These are phyloP conservation scores for Hoplostethus atlanticus DNA, from an alignment of 2,797 vertebrate genomes.

Conservation along the genomic window DNA sequence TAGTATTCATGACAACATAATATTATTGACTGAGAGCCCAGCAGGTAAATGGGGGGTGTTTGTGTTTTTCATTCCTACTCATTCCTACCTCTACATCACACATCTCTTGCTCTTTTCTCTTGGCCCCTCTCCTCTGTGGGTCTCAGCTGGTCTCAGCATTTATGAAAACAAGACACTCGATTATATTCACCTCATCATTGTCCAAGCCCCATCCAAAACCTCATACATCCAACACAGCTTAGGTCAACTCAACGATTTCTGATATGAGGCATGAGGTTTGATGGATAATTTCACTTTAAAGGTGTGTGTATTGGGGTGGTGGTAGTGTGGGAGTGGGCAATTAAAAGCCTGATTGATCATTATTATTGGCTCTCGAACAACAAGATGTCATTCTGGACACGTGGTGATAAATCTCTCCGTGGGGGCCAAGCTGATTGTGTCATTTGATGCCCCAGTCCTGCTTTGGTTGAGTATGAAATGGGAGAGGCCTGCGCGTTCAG, in stretches of 20 bases:
- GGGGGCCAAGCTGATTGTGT: conserved; percentile 71
- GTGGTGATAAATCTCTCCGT: conserved; percentile 67
- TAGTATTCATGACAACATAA: not conserved
- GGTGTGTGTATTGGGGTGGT: conserved; percentile 28
- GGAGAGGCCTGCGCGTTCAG: conserved; percentile 45
- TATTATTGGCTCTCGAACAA: conserved; percentile 65
- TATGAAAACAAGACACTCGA: conserved; percentile 80
- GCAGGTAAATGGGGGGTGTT: conserved; percentile 26
- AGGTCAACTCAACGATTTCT: conserved; percentile 71
- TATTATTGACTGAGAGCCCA: conserved; percentile 26
- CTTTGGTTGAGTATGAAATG: conserved; percentile 62
- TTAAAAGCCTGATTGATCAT: conserved; percentile 73
- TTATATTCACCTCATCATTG: conserved; percentile 66
- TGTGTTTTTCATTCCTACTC: not conserved
- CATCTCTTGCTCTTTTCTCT: not conserved
- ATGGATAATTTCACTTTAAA: conserved; percentile 62
- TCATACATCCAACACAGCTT: conserved; percentile 61
- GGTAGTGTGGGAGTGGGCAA: conserved; percentile 24
- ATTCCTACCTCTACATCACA: not conserved
- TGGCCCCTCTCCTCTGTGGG: conserved; percentile 31
- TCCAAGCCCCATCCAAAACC: conserved; percentile 61
- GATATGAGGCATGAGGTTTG: conserved; percentile 57
- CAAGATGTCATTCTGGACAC: conserved; percentile 48
- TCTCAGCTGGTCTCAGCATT: conserved; percentile 78
- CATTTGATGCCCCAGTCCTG: conserved; percentile 65